Evolutionary conservation across 2,113 vertebrate species (phyloP).

Genomic region (Prinia subflava): DNA sequence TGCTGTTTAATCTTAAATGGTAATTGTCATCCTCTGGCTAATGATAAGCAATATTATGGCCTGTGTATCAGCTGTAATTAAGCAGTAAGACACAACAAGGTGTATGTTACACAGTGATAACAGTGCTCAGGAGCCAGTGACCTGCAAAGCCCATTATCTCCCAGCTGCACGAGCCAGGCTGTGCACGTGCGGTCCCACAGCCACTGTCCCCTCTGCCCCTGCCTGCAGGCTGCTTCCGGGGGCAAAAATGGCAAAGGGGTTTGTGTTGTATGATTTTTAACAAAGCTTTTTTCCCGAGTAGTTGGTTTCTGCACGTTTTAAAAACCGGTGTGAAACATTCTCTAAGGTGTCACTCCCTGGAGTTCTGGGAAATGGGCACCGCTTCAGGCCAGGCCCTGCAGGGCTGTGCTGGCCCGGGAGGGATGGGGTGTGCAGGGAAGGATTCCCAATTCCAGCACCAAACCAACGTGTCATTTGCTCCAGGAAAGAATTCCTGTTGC

Average conservation of each 20-base stretch:
- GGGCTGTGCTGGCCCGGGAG: background rate
- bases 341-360: background rate
- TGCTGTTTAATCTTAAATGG: slow-evolving; percentile 54
- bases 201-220: background rate
- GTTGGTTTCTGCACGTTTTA: background rate
- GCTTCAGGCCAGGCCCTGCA: background rate
- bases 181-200: background rate
- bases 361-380: background rate
- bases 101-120: slow-evolving; percentile 61
- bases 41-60: slow-evolving; percentile 55
- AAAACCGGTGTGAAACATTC: background rate
- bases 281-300: rapidly evolving
- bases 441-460: background rate
- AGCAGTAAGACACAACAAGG: slow-evolving; percentile 61
- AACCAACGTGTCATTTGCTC: background rate
- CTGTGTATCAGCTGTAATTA: slow-evolving; percentile 41
- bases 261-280: background rate
- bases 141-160: slow-evolving; percentile 56
- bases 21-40: slow-evolving; percentile 60
- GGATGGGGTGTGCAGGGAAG: background rate
- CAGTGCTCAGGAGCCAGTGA: slow-evolving; percentile 24
- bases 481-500: background rate
- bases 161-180: background rate
- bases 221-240: background rate
- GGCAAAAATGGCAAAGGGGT: background rate